phyloP scores from a whole-genome alignment of 2,797 vertebrate genomes.

The Cynopterus sphinx region DNA sequence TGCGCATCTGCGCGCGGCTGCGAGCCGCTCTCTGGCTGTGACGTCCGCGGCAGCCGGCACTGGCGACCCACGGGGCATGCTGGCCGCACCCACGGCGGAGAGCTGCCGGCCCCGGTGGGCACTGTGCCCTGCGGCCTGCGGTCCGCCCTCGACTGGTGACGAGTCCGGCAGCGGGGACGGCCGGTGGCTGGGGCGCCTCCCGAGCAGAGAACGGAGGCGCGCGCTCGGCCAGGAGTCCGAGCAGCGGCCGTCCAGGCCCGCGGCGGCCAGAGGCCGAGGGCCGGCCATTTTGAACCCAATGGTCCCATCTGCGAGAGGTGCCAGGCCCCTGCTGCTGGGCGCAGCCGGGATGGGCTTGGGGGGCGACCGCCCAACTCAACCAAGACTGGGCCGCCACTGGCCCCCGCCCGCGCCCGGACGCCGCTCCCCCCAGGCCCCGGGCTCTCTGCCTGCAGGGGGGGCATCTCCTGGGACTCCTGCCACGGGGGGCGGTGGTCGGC shows the following conservation, averaged over 20 bases:
- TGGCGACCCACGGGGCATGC: no score
- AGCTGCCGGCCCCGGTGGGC: no score
- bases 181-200: constrained; percentile 86
- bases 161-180: constrained; percentile 93
- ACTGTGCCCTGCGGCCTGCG: neutral
- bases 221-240: constrained; percentile 78
- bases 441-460: no score
- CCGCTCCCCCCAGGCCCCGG: neutral
- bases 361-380: neutral
- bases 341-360: neutral
- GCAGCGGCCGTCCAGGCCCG: constrained; percentile 81
- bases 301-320: neutral
- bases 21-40: no score
- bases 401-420: accelerated
- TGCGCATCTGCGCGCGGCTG: accelerated
- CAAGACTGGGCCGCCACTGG: accelerated
- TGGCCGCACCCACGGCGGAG: no score
- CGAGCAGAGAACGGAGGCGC: constrained; percentile 70
- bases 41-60: no score
- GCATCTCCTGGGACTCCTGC: neutral
- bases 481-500: accelerated
- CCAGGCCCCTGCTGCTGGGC: neutral
- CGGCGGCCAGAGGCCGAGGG: constrained; percentile 9
- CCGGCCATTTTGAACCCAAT: constrained; percentile 41
- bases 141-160: constrained; percentile 89